Evolutionary conservation across 1,140 invertebrate species (phyloP).

Genomic region (Aphaenogaster ashmeadi): DNA sequence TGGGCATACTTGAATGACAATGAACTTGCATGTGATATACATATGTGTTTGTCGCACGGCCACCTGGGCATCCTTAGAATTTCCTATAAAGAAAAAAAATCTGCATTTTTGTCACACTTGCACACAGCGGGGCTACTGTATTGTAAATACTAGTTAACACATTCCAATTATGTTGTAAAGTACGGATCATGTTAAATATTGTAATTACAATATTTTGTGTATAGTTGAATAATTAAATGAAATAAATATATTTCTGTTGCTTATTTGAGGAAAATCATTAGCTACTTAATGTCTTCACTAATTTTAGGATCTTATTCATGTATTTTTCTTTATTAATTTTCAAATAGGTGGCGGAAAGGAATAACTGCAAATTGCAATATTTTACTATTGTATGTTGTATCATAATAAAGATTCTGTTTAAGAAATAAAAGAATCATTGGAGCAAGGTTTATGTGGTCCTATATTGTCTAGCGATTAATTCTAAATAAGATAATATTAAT

Average conservation of each 20-base stretch:
- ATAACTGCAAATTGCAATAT: slow-evolving; percentile 82
- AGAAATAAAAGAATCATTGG: slow-evolving; percentile 83
- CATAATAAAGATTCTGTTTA: slow-evolving; percentile 83
- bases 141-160: slow-evolving; percentile 87
- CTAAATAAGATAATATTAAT: slow-evolving; percentile 81
- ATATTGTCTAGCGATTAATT: slow-evolving; percentile 83
- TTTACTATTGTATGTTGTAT: slow-evolving; percentile 83
- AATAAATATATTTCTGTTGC: slow-evolving; percentile 87
- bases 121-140: slow-evolving; percentile 86
- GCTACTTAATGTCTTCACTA: slow-evolving; percentile 85
- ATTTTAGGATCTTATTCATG: slow-evolving; percentile 80
- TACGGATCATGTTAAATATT: slow-evolving; percentile 85
- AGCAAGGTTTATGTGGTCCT: slow-evolving; percentile 87
- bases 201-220: slow-evolving; percentile 87
- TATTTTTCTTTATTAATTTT: slow-evolving; percentile 79
- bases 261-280: slow-evolving; percentile 84
- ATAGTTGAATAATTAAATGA: slow-evolving; percentile 84
- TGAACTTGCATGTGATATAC: slow-evolving; percentile 84
- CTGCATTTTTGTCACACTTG: slow-evolving; percentile 84
- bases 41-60: slow-evolving; percentile 74
- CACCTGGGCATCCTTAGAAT: slow-evolving; percentile 81
- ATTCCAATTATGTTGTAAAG: slow-evolving; percentile 87
- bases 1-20: slow-evolving; percentile 86
- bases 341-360: slow-evolving; percentile 83
- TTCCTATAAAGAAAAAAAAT: slow-evolving; percentile 79